Base-by-base conservation (phyloP, 1,140 invertebrate genomes). In the Diplogasteroides magnus region DNA sequence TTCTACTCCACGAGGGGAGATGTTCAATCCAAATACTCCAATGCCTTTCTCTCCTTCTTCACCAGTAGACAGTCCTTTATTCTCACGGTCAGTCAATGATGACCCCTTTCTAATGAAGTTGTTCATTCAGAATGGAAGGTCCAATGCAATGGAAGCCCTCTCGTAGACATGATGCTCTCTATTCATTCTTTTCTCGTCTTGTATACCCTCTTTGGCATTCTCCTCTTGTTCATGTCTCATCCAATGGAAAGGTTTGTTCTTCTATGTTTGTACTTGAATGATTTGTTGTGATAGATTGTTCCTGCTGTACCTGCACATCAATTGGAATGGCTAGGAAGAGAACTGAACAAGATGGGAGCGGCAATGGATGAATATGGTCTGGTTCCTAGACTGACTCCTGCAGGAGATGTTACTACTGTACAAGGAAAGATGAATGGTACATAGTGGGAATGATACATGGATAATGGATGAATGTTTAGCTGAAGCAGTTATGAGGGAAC, bases 151-250 rank as follows among this genome's bases (percentile, higher is more conserved):
- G 87, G 3, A 86, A 88, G 58, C 91, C 89, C 81, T 93, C 91
- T 1, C 88, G 90, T 2, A 94, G 94, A 84, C 93, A 97, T 80
- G 92, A 94, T 82, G 93, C 92, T 0, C 85, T 98, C 0, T 97
- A 96, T 67, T 76, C 72, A 31, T 77, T 80, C 58, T 78, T 79
- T 58, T 69, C 78, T 0, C 67, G 80, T 31, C 77, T 82, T 14
- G 61, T 82, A 13, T 64, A 60, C 25, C 68, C 71, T n/a, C 69
- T 82, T 28, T 81, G 79, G 79, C 57, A 64, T 23, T 26, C 6
- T 19, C 48, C 37, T 31, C 32, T 73, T 13, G 28, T n/a, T 25
- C 11, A 14, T 13, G 13, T 26, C 0, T 61, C 59, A 14, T 23
- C 59, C 59, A 61, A 11, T 29, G 28, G 25, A 61, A 11, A 26